Conservation (phyloP, 2,797 vertebrate genomes). For the Avahi laniger region DNA sequence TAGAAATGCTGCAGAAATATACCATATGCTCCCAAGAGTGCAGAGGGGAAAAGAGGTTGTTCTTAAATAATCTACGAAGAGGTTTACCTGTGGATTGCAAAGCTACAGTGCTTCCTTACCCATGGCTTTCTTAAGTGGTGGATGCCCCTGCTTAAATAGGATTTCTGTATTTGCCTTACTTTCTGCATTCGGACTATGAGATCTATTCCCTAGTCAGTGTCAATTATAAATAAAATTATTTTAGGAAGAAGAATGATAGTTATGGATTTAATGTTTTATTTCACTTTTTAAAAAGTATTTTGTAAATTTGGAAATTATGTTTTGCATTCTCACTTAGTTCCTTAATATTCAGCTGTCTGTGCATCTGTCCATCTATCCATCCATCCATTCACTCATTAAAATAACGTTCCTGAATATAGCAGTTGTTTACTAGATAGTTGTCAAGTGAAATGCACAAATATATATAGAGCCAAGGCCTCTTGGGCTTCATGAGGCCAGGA, state of each 20-base stretch:
- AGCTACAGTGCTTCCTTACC: not conserved
- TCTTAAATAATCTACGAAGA: constrained; percentile 64
- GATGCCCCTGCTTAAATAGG: not conserved
- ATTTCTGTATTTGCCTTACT: not conserved
- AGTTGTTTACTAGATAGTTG: constrained; percentile 23
- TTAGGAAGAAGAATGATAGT: not conserved
- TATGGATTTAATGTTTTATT: not conserved
- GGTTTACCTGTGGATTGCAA: constrained; percentile 35
- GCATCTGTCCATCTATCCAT: not conserved
- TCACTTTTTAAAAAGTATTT: constrained; percentile 9
- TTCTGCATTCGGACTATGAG: not conserved
- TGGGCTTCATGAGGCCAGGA: not conserved
- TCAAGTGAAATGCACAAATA: not conserved
- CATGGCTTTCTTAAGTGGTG: not conserved
- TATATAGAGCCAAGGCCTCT: not conserved
- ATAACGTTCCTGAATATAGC: not conserved
- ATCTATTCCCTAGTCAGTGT: not conserved
- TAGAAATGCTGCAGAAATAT: constrained; percentile 62
- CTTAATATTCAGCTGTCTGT: not conserved
- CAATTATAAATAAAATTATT: not conserved
- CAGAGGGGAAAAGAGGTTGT: constrained; percentile 28
- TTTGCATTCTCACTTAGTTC: not conserved
- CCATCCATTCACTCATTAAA: not conserved
- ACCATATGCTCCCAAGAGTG: constrained; percentile 42
- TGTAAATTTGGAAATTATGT: constrained; percentile 20